Evolutionary conservation across 2,113 vertebrate species (phyloP).

Genomic region (Burhinus oedicnemus): DNA sequence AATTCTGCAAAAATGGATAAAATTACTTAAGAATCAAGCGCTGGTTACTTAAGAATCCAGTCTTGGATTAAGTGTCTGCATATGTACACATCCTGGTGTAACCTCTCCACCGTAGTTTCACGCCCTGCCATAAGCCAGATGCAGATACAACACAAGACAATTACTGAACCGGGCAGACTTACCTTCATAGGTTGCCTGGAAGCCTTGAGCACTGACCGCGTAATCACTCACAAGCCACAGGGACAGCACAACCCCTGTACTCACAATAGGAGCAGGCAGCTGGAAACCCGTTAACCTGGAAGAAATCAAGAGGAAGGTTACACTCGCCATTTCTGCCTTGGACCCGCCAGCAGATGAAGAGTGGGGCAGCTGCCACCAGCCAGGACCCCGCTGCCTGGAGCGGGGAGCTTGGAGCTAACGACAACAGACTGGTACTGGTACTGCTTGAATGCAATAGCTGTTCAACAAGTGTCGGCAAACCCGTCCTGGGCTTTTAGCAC

Average conservation of each 20-base stretch:
- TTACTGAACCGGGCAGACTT: slow-evolving; percentile 27
- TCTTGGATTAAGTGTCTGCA: neutral
- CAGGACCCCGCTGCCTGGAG: neutral
- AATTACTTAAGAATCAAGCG: neutral
- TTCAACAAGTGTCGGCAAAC: fast-evolving
- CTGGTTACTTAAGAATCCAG: neutral
- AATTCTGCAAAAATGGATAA: neutral
- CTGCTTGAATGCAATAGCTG: neutral
- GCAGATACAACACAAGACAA: neutral
- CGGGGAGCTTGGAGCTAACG: too few species aligned
- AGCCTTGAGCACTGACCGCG: slow-evolving; percentile 96
- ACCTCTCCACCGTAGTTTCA: neutral
- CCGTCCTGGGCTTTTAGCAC: neutral
- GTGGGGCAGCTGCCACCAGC: too few species aligned
- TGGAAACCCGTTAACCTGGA: slow-evolving; percentile 97
- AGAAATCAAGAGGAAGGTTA: slow-evolving; percentile 49
- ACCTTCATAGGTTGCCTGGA: slow-evolving; percentile 95
- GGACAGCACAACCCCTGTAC: slow-evolving; percentile 86
- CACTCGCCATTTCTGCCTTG: neutral
- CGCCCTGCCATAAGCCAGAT: neutral
- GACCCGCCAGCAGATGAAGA: fast-evolving
- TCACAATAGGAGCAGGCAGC: slow-evolving; percentile 93
- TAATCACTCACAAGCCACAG: slow-evolving; percentile 95
- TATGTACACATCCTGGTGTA: fast-evolving
- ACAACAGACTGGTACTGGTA: fast-evolving